phyloP scores from a whole-genome alignment of 2,888 invertebrate species.

The Oligia strigilis region DNA sequence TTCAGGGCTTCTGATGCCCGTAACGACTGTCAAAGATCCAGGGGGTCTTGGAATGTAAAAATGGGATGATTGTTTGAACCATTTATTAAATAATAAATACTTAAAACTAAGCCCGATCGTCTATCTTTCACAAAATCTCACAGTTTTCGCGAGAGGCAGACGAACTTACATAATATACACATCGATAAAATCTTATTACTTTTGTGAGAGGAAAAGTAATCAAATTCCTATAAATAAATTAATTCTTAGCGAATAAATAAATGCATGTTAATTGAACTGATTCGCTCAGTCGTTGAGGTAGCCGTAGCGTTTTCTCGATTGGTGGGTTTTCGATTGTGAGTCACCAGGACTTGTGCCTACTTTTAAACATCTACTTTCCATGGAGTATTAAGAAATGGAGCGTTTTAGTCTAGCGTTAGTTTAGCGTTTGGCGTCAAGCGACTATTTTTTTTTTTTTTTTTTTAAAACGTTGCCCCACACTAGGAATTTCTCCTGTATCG shows the following conservation, averaged over 20 bases:
- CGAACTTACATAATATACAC: constrained; percentile 69
- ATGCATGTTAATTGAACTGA: constrained; percentile 57
- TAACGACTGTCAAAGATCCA: not conserved
- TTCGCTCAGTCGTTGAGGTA: constrained; percentile 64
- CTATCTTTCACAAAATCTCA: constrained; percentile 81
- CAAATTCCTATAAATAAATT: constrained; percentile 40
- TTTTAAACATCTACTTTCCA: constrained; percentile 8
- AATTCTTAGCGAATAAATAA: constrained; percentile 59
- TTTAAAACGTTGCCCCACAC: no score
- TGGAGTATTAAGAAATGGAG: constrained; percentile 25
- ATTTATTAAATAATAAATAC: constrained; percentile 63
- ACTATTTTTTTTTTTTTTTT: no score
- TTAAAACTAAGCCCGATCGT: constrained; percentile 73
- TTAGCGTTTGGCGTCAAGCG: not conserved
- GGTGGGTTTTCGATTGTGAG: constrained; percentile 58
- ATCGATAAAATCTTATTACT: constrained; percentile 28
- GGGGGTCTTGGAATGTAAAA: not conserved
- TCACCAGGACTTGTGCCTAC: constrained; percentile 19
- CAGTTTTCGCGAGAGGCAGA: constrained; percentile 81
- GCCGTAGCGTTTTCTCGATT: constrained; percentile 53
- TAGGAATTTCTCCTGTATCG: no score
- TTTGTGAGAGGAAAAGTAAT: constrained; percentile 31
- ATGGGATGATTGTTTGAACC: constrained; percentile 9
- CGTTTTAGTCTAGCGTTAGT: not conserved
- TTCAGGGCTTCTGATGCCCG: not conserved